Conservation (phyloP, 2,888 invertebrate genomes). For the Stegana nigrithorax region DNA sequence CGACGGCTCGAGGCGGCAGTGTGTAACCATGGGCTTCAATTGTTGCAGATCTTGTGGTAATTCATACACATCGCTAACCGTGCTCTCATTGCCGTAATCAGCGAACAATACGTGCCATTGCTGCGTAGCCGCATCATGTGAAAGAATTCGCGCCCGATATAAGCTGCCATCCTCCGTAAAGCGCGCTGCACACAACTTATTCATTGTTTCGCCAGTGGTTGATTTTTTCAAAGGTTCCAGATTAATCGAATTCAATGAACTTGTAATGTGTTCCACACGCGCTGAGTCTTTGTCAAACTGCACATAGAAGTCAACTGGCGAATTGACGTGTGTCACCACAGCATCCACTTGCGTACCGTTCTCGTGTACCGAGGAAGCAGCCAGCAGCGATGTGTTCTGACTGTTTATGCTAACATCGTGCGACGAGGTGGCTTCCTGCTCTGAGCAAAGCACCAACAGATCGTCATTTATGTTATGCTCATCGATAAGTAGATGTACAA, state of each 20-base stretch:
- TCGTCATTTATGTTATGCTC: constrained; percentile 74
- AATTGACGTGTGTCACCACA: constrained; percentile 78
- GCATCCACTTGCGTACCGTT: constrained; percentile 65
- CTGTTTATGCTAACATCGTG: constrained; percentile 13
- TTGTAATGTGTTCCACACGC: constrained; percentile 72
- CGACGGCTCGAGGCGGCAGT: constrained; percentile 74
- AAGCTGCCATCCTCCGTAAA: constrained; percentile 85
- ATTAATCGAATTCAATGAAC: constrained; percentile 36
- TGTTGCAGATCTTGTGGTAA: constrained; percentile 73
- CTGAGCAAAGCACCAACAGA: constrained; percentile 72
- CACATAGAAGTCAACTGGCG: constrained; percentile 81
- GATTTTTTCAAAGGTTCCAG: constrained; percentile 36
- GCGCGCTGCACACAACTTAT: constrained; percentile 78
- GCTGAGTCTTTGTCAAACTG: constrained; percentile 71
- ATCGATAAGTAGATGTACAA: constrained; percentile 74
- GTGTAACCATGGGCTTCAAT: constrained; percentile 72
- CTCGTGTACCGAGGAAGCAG: constrained; percentile 25
- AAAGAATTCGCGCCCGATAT: constrained; percentile 89
- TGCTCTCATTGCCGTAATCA: constrained; percentile 76
- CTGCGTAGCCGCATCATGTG: constrained; percentile 69
- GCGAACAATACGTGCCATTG: constrained; percentile 79
- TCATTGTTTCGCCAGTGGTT: constrained; percentile 36
- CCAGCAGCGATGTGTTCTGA: constrained; percentile 38
- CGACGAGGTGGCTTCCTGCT: constrained; percentile 25
- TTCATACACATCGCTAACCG: constrained; percentile 71